Base-by-base conservation (phyloP, 2,113 vertebrate species). In the Melanerpes aurifrons region DNA sequence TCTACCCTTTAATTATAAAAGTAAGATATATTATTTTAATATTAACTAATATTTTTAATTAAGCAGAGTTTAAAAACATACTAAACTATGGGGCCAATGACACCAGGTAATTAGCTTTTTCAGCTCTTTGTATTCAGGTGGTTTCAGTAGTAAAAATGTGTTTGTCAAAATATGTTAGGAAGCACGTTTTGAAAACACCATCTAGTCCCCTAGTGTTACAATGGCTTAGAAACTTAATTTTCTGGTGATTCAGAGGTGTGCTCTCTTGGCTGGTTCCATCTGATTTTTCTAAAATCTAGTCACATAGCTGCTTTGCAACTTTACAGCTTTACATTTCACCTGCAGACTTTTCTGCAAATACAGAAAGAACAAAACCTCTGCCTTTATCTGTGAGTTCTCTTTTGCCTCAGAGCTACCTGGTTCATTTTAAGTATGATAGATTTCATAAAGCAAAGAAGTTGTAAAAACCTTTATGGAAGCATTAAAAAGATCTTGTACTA, bases 401-500 rank as follows among this genome's bases (percentile, higher is more conserved):
- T 87, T 47, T 66, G 70, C 80, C 80, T 61, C 64, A 82, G 58
- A 92, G 66, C 53, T 71, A 48, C 47, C 31, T 45, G 19, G 19
- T 57, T 91, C 64, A 37, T 79, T 68, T 17, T 22, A 88, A 71
- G 43, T 37, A 73, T 89, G 71, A 94, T 5, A 76, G 47, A 92
- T 87, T 86, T 93, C 81, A 76, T 43, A 82, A 87, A 73, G 63
- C 29, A 69, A 78, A 75, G 87, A 76, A 73, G 28, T 25, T 85
- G 56, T 91, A 91, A 93, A 94, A 95, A 82, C 24, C 81, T 92
- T 93, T 82, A 80, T 74, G 57, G 82, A 91, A 89, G 71, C 68
- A 82, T 71, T 91, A 82, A 92, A 86, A 89, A 90, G 59, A 89
- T 84, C 35, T 82, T 31, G 18, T 35, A 16, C 45, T 79, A 76